Base-by-base conservation (phyloP, 2,797 vertebrate genomes). In the Falco peregrinus region DNA sequence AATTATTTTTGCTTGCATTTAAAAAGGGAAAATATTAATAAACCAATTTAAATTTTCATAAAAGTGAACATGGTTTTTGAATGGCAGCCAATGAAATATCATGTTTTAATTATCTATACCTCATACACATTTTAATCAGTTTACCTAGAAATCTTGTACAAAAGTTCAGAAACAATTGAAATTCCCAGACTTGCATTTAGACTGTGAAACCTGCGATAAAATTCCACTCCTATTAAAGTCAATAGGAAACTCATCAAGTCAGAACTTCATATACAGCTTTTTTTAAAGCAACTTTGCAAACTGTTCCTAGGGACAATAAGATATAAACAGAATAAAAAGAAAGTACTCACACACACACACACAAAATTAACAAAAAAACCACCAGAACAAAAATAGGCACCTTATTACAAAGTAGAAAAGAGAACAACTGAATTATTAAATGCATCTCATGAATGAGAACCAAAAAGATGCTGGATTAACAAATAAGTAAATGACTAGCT, bases 21-120 rank as follows among this genome's bases (percentile, higher is more conserved):
- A 11, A 33, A 75, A 95, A 37, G 74, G 3, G 19, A 59, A 60
- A 71, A 53, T 84, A 45, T 16, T 26, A 64, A 48, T 56, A n/a
- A 56, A 88, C 6, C 5, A 22, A 69, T 37, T 47, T 71, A 39
- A 2, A 22, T 41, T 84, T 95, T 45, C 3, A 8, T 69, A 33
- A 69, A 83, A 87, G 16, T n/a, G 70, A 64, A 18, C 31, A 53
- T 33, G 20, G 6, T 48, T 79, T 74, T 68, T 28, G 6, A 68
- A 37, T 53, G 24, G 15, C n/a, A 63, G 45, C 33, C 20, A 75
- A 16, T 59, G 13, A 35, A 45, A 47, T 76, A 16, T 13, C 0
- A 59, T 91, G 43, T 92, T 93, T 78, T 51, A 88, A 93, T 56
- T 93, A 92, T 39, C 77, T 77, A 65, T 70, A 80, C 7, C 53